Evolutionary conservation across 2,797 vertebrate genomes (phyloP).

Genomic region (Myoxocephalus aenaeus): DNA sequence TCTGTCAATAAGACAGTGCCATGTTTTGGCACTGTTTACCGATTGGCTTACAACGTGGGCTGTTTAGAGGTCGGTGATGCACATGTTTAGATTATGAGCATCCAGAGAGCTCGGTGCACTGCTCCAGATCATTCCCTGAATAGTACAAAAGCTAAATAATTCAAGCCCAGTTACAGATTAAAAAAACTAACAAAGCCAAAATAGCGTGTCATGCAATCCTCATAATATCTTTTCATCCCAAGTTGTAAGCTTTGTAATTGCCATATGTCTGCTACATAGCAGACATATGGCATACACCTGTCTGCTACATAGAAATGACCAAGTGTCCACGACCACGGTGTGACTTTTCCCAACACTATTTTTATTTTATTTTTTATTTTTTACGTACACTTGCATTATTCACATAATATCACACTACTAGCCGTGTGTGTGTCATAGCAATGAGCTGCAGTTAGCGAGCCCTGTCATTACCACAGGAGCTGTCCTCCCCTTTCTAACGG

Average conservation of each 20-base stretch:
- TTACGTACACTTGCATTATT: slow-evolving; percentile 77
- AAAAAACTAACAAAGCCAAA: slow-evolving; percentile 7
- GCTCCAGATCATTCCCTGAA: slow-evolving; percentile 24
- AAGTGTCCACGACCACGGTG: not conserved
- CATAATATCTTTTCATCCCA: slow-evolving; percentile 22
- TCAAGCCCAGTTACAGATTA: slow-evolving; percentile 2
- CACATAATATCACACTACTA: slow-evolving; percentile 77
- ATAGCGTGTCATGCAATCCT: slow-evolving; percentile 9
- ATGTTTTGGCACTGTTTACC: slow-evolving; percentile 58
- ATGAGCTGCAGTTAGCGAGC: slow-evolving; percentile 78
- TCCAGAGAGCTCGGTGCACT: not conserved
- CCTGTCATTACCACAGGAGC: slow-evolving; percentile 76
- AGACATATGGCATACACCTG: too few relatives aligned
- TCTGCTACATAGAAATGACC: slow-evolving; percentile 30
- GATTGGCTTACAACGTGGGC: slow-evolving; percentile 48
- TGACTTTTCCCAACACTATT: slow-evolving; percentile 17
- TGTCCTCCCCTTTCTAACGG: slow-evolving; percentile 73
- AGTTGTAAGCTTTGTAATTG: not conserved
- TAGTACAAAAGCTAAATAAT: slow-evolving; percentile 25
- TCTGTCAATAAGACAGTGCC: slow-evolving; percentile 57
- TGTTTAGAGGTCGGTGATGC: slow-evolving; percentile 43
- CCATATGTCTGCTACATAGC: slow-evolving; percentile 10
- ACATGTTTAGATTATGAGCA: slow-evolving; percentile 36
- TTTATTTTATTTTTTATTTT: slow-evolving; percentile 29
- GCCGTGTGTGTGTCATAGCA: slow-evolving; percentile 71